Conservation (phyloP, 2,113 vertebrate genomes). For the Natator depressus region DNA sequence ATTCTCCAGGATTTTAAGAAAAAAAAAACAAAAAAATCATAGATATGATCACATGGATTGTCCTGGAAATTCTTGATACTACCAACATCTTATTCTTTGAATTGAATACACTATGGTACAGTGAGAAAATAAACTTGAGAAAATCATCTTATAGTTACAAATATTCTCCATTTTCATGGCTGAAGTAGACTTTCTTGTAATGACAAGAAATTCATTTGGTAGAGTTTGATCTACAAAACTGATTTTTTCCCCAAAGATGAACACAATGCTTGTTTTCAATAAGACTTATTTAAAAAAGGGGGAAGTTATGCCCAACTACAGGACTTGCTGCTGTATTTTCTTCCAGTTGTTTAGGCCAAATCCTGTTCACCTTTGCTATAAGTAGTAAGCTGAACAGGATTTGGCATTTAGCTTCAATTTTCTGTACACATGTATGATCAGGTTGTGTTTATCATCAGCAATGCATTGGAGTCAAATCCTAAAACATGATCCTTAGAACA, state of each 20-base stretch:
- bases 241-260: neutral
- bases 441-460: neutral
- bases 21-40: neutral
- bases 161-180: neutral
- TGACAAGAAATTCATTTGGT: neutral
- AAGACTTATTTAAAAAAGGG: neutral
- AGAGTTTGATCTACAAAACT: neutral
- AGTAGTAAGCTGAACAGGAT: neutral
- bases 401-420: slow-evolving; percentile 60
- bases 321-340: neutral
- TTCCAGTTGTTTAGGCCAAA: slow-evolving; percentile 39
- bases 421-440: neutral
- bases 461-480: neutral
- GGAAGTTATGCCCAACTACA: neutral
- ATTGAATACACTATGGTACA: neutral
- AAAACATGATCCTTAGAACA: neutral
- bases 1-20: neutral
- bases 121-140: neutral
- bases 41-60: neutral
- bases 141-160: neutral
- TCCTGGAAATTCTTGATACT: neutral
- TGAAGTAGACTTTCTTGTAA: slow-evolving; percentile 4
- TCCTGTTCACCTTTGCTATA: neutral
- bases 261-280: slow-evolving; percentile 13
- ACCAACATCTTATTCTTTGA: neutral